A percentile compares a stretch with the other conserved stretches of the same genome.
These are phyloP conservation scores for Euproctis similis DNA, from an alignment of 2,888 invertebrate species.

Conservation along the genomic window DNA sequence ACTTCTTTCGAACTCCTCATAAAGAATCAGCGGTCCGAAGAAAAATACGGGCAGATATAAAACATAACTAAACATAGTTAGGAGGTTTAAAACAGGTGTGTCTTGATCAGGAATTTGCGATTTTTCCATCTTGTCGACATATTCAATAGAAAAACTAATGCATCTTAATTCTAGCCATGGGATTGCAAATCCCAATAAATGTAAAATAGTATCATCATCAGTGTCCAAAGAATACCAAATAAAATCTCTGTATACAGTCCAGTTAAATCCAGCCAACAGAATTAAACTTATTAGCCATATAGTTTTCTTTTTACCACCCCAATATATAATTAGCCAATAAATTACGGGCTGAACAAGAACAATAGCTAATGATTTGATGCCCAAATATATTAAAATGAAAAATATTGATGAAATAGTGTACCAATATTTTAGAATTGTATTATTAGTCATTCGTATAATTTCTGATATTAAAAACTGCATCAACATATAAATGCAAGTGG, in stretches of 20 bases:
- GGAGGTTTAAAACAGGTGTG: conserved; percentile 22
- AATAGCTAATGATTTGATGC: conserved; percentile 63
- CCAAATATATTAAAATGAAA: conserved; percentile 65
- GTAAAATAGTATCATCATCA: conserved; percentile 67
- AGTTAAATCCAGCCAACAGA: conserved; percentile 67
- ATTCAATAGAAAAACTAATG: conserved; percentile 83
- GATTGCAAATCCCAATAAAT: conserved; percentile 70
- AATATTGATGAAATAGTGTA: conserved; percentile 65
- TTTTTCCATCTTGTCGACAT: conserved; percentile 41
- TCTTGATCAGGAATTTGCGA: conserved; percentile 9
- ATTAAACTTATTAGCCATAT: conserved; percentile 75
- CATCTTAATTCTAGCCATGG: conserved; percentile 86
- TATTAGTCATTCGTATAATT: conserved; percentile 43
- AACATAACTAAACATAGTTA: conserved; percentile 81
- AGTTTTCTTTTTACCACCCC: conserved; percentile 58
- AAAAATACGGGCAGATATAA: conserved; percentile 90
- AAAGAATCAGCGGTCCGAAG: conserved; percentile 89
- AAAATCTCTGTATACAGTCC: conserved; percentile 58
- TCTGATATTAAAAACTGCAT: conserved; percentile 74
- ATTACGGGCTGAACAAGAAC: conserved; percentile 74
- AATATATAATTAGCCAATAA: conserved; percentile 55
- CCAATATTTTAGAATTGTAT: conserved; percentile 64
- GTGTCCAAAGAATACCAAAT: conserved; percentile 64
- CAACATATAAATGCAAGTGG: conserved; percentile 72
- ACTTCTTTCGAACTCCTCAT: conserved; percentile 79